Conservation (phyloP, 1,140 invertebrate species). For the Drosophila bocqueti region DNA sequence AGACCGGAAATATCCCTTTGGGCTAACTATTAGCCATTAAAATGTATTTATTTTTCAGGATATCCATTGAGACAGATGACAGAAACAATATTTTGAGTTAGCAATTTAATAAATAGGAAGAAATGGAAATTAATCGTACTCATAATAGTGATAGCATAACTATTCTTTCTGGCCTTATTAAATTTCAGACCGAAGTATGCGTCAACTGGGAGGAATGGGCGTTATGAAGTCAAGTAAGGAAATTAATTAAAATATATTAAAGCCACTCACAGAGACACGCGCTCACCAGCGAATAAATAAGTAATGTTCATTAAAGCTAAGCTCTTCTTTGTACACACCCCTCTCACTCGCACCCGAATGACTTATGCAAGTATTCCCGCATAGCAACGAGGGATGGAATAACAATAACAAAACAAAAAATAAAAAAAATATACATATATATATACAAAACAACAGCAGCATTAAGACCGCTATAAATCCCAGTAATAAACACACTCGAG, state of each 20-base stretch:
- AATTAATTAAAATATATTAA: conserved; percentile 61
- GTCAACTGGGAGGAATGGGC: conserved; percentile 1
- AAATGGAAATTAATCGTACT: background rate
- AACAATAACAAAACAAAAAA: conserved; percentile 32
- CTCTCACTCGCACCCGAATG: conserved; percentile 4
- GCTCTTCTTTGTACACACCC: conserved; percentile 7
- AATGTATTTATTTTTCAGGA: background rate
- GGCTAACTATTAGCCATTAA: background rate
- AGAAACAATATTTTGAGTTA: background rate
- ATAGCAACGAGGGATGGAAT: conserved; percentile 57
- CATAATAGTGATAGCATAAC: background rate
- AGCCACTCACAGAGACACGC: conserved; percentile 26
- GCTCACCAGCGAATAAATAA: conserved; percentile 8
- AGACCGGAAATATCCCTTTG: background rate
- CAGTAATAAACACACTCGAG: conserved; percentile 62
- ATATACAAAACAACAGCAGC: conserved; percentile 2
- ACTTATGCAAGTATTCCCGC: conserved; percentile 18
- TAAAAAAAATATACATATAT: background rate
- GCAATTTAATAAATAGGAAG: background rate
- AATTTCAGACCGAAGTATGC: background rate
- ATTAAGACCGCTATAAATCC: conserved; percentile 8
- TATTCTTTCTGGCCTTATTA: background rate
- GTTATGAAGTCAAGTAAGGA: conserved; percentile 15
- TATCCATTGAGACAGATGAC: background rate
- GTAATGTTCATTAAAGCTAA: conserved; percentile 65